Conservation (phyloP, 2,797 vertebrate genomes). For the Choloepus didactylus region DNA sequence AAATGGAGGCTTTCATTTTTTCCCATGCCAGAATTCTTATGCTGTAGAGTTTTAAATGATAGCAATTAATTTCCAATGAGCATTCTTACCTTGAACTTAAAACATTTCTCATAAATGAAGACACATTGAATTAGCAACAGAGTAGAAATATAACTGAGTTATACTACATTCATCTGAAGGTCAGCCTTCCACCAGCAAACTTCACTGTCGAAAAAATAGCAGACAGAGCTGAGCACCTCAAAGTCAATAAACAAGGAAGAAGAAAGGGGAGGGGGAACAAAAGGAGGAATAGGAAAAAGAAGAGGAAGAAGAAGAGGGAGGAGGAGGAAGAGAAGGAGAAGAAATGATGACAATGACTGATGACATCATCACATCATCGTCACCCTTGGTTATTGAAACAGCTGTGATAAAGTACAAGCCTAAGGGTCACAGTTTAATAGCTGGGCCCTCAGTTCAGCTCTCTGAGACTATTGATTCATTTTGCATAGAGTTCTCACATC, state of each 20-base stretch:
- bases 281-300: neutral
- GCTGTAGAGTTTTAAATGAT: slow-evolving; percentile 32
- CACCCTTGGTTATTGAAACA: slow-evolving; percentile 5
- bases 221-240: neutral
- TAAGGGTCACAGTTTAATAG: neutral
- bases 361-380: too few relatives aligned
- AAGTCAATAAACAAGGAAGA: neutral
- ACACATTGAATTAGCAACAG: neutral
- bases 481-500: neutral
- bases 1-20: neutral
- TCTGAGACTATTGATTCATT: neutral
- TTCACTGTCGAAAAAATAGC: slow-evolving; percentile 1
- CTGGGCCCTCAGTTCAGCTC: neutral
- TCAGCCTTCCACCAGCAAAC: neutral
- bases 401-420: neutral
- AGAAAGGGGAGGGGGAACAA: accelerated
- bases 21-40: neutral
- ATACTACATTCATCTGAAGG: slow-evolving; percentile 15
- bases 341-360: too few relatives aligned
- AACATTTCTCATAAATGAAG: neutral
- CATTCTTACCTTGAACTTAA: neutral
- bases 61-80: neutral
- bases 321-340: accelerated
- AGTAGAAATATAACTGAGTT: neutral
- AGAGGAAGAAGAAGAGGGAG: neutral